Conservation (phyloP, 2,113 vertebrate species). For the Rissa tridactyla region DNA sequence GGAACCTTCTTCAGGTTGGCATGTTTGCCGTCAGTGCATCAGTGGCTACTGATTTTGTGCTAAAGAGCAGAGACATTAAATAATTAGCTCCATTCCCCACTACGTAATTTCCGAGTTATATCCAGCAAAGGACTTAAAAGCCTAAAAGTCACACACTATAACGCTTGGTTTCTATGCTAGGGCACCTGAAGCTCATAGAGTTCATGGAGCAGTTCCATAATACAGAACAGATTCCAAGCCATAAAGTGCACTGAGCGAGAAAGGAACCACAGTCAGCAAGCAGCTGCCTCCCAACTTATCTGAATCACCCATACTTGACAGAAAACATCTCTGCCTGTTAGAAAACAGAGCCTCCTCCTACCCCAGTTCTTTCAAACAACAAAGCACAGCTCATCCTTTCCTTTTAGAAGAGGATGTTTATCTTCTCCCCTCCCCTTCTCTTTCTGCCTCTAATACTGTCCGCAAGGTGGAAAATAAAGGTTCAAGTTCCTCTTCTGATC, state of each 20-base stretch:
- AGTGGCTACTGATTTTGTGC: not conserved
- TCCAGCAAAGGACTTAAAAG: not conserved
- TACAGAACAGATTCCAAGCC: not conserved
- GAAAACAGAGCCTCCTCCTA: not conserved
- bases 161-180: not conserved
- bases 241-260: not conserved
- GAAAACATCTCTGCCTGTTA: not conserved
- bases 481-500: not conserved
- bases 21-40: not conserved
- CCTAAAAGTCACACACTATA: not conserved
- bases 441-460: not conserved
- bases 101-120: slow-evolving; percentile 7
- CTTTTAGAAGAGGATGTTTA: not conserved
- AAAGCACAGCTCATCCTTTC: not conserved
- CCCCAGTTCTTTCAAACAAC: not conserved
- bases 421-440: not conserved
- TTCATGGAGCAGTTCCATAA: not conserved
- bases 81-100: not conserved
- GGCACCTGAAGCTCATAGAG: not conserved
- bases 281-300: not conserved
- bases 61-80: slow-evolving; percentile 45
- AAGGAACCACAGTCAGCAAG: not conserved
- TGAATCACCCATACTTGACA: not conserved
- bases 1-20: not conserved
- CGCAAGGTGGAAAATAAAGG: not conserved